Base-by-base conservation (phyloP, 2,113 vertebrate species). In the Calypte anna region DNA sequence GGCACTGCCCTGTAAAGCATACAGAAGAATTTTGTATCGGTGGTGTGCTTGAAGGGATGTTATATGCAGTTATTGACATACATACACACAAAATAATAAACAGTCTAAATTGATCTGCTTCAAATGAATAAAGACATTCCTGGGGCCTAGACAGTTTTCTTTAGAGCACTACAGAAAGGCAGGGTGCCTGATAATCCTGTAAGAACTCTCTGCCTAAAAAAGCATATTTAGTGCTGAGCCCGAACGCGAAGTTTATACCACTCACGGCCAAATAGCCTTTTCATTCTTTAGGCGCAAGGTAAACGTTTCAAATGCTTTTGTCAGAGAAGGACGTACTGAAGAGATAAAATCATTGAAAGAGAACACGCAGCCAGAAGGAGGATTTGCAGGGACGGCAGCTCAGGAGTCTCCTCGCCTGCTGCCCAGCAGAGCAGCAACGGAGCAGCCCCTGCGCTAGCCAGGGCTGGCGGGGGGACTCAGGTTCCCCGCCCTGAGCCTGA, bases 401-500 rank as follows among this genome's bases (percentile, higher is more conserved):
- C 23, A 1, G 50, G 87, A 90, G 50, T 46, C 17, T 33, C 3
- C 33, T 67, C 17, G 3, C n/a, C 82, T 14, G 63, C 70, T 90
- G 87, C 78, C 86, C 88, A 43, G 66, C 4, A 9, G 30, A 90
- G 73, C 89, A 88, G 83, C 92, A 80, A 84, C 2, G 7, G 18
- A 82, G 91, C 79, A 62, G 64, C 79, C 13, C 63, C 22, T 24
- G 76, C 48, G 31, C 36, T 51, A 1, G 16, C 63, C 86, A 4
- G 2, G 76, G 90, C 77, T 58, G 80, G 77, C 44, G 3, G 17
- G 2, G 12, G 85, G 92, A 68, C 92, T 97, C 96, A 66, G 93
- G 94, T 87, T 97, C 73, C 91, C 94, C 3, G 85, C 94, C 93
- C 89, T 74, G 85, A 96, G 96, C 95, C 73, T 87, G 19, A 67